Percentiles rank a stretch among this genome's conserved stretches.
Evolutionary conservation across 1,140 invertebrate species (phyloP).

Genomic region (Diorhabda carinulata): DNA sequence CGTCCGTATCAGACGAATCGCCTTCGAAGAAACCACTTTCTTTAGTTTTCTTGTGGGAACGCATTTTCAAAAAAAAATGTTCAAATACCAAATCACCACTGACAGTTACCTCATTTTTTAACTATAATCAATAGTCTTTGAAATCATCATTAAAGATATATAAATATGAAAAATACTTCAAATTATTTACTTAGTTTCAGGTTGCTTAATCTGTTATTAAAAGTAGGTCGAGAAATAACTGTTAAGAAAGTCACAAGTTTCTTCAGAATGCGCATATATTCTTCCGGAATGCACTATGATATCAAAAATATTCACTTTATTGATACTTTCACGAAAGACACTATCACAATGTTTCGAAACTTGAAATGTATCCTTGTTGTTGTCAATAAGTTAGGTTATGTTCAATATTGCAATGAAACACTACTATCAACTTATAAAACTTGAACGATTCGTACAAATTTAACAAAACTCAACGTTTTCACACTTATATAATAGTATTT

Average conservation of each 20-base stretch:
- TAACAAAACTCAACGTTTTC: background rate
- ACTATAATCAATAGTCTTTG: no score
- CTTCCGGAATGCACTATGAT: background rate
- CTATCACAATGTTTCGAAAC: conserved; percentile 7
- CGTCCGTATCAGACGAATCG: conserved; percentile 44
- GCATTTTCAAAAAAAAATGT: conserved; percentile 37
- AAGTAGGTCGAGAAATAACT: conserved; percentile 32
- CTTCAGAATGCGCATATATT: conserved; percentile 4
- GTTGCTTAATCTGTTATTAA: conserved; percentile 11
- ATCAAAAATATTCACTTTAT: background rate
- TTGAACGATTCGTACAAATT: background rate
- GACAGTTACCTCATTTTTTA: no score
- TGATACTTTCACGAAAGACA: conserved; percentile 7
- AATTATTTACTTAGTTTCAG: background rate
- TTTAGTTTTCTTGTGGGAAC: conserved; percentile 47
- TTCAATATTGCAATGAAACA: background rate
- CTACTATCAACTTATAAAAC: background rate
- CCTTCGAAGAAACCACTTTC: conserved; percentile 49
- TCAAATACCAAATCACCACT: no score
- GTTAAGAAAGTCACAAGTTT: conserved; percentile 15
- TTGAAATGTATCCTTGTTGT: conserved; percentile 6
- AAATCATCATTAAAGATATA: no score
- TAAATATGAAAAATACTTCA: background rate
- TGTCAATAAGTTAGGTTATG: conserved; percentile 18
- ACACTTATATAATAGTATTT: background rate